Evolutionary conservation across 2,797 vertebrate species (phyloP).

Genomic region (Eulemur albifrons): DNA sequence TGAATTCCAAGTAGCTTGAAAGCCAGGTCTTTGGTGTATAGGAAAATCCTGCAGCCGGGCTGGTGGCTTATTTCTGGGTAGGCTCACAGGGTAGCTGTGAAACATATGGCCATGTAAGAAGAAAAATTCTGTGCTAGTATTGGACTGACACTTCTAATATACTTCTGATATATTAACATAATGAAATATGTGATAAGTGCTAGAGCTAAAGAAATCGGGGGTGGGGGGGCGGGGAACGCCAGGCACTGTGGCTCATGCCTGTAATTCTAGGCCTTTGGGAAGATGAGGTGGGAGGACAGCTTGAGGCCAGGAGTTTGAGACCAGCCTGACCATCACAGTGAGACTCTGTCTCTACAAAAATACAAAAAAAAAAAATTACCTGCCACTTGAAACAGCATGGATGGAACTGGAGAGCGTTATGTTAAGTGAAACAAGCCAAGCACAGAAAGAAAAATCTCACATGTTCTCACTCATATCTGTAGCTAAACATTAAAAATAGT

Average conservation of each 20-base stretch:
- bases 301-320: too few relatives aligned
- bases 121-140: background rate
- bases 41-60: background rate
- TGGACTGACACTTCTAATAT: background rate
- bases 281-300: too few relatives aligned
- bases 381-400: background rate
- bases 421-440: background rate
- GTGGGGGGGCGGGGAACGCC: too few relatives aligned
- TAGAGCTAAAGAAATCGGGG: background rate
- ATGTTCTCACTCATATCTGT: background rate
- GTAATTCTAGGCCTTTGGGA: too few relatives aligned
- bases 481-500: background rate
- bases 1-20: background rate
- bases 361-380: background rate
- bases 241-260: too few relatives aligned
- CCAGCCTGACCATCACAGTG: background rate
- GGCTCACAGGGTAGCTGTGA: background rate
- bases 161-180: slow-evolving; percentile 8
- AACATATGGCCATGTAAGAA: background rate
- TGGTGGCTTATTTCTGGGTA: background rate
- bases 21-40: accelerated
- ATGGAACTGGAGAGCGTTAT: background rate
- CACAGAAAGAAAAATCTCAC: background rate
- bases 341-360: background rate
- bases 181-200: background rate